These are phyloP conservation scores for Lepus europaeus DNA, from an alignment of 2,113 vertebrate genomes.

Conservation along the genomic window DNA sequence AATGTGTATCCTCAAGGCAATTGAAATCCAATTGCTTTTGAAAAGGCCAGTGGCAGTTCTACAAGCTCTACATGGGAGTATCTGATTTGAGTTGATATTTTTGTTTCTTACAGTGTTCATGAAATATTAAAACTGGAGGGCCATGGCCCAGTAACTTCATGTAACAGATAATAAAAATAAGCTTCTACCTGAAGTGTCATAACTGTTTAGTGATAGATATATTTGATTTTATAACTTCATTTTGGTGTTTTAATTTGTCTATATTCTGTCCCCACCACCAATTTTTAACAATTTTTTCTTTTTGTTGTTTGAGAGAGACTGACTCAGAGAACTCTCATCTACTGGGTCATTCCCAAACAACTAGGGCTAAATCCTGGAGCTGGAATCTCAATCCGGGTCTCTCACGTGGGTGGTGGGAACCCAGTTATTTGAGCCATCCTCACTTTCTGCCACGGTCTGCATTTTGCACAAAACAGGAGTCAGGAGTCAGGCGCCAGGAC, in stretches of 20 bases:
- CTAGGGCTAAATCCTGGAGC: too few relatives aligned
- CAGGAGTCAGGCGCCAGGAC: too few relatives aligned
- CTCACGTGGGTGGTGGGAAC: too few relatives aligned
- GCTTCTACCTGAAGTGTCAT: not conserved
- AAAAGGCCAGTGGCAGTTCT: conserved; percentile 11
- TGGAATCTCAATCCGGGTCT: too few relatives aligned
- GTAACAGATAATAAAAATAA: not conserved
- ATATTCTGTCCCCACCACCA: not conserved
- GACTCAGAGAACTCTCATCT: too few relatives aligned
- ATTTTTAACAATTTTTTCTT: not conserved
- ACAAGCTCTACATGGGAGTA: not conserved
- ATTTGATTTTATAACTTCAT: not conserved
- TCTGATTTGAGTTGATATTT: not conserved
- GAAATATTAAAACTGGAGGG: not conserved
- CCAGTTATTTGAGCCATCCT: too few relatives aligned
- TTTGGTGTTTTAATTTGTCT: not conserved
- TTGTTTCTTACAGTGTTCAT: not conserved
- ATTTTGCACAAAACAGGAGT: too few relatives aligned
- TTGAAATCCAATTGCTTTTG: conserved; percentile 55
- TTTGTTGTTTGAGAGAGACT: too few relatives aligned
- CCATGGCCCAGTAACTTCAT: not conserved
- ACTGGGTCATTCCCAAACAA: too few relatives aligned
- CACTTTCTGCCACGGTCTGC: too few relatives aligned
- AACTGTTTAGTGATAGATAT: not conserved
- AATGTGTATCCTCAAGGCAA: not conserved